Evolutionary conservation across 92 coral and sea anemone species (phyloP), one percentile per base, ranked within the genome.

Genomic region (Pocillopora grandis): DNA sequence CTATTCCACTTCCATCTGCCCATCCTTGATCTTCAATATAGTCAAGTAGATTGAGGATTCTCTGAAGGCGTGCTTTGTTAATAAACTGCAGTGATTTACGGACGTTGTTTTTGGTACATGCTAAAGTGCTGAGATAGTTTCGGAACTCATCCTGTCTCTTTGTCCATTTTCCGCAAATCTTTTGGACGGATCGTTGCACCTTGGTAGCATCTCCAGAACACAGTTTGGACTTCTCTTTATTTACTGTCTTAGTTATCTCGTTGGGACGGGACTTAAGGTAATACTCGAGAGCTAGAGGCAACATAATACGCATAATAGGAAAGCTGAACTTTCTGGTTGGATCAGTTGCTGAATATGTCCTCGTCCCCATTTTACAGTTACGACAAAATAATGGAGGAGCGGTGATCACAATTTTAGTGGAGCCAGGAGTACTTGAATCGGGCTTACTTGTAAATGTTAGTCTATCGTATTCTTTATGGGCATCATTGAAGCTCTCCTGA

Each of bases 1-100:
- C 93, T 1, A 87, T 42, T 2, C 82, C 88, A 74, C 93, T 90
- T 35, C 93, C 93, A 12, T n/a, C 75, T 19, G 81, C 82, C 49
- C 49, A 42, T 42, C 49, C 49, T 7, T 42, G 49, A 3, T 42
- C 49, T 42, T 42, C 49, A 7, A 90, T 3, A 37, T 76, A 82
- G 1, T 76, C 74, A 20, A 90, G 58, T 12, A 90, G 73, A 1
- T 57, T n/a, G 31, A 52, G 16, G 37, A 87, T 80, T 49, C 71
- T 86, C 20, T 65, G 42, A 36, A 86, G 71, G 49, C 49, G 49
- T 42, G 49, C 49, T 42, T 42, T 42, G 49, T 42, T 42, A 42
- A 42, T 3, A 42, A 16, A 42, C 3, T 42, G 7, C 49, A 42
- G 5, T 7, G 49, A 42, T 42, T 42, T 42, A 3, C 49, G 49